Base-by-base conservation (phyloP, 2,888 invertebrate genomes). In the Hydraecia micacea region DNA sequence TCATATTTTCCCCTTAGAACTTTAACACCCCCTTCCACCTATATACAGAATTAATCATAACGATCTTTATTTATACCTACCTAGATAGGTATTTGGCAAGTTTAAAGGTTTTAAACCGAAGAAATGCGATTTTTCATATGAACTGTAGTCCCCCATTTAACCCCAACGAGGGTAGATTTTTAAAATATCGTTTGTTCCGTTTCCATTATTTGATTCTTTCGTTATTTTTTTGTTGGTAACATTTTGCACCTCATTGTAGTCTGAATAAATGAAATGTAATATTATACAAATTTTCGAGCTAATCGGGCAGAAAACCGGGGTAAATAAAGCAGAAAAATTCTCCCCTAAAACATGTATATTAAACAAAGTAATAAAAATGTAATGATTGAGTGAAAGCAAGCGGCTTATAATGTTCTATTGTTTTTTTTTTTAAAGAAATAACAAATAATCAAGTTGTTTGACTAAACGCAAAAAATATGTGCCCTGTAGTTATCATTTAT, bases 401-500 rank as follows among this genome's bases (percentile, higher is more conserved):
- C 15, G 15, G n/a, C 21, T 28, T 28, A 5, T 13, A 49, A 49
- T 52, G 36, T 62, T 25, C 21, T 9, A 18, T 11, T 25, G 21
- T 4, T 63, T 42, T 13, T 46, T 73, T 71, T 32, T 32, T 60
- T 18, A 8, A 60, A 32, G n/a, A 74, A 49, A 75, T n/a, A 49
- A 5, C 32, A 28, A 63, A 46, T 32, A 49, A 65, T 15, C 32
- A 25, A 65, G 28, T 68, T n/a, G 21, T 60, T 42, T 49, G 6
- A 42, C 21, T 60, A n/a, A 49, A 70, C 68, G 62, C 46, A 58
- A 70, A 15, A 49, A 83, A 62, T 65, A 58, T 73, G 25, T 49
- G n/a, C 9, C 36, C 83, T 71, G 67, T 79, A 7, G 2, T 60
- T 60, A 46, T n/a, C 69, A 62, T 67, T 79, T 79, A 55, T 62